phyloP scores from a whole-genome alignment of 2,113 vertebrate genomes.

The Arvicanthis niloticus region DNA sequence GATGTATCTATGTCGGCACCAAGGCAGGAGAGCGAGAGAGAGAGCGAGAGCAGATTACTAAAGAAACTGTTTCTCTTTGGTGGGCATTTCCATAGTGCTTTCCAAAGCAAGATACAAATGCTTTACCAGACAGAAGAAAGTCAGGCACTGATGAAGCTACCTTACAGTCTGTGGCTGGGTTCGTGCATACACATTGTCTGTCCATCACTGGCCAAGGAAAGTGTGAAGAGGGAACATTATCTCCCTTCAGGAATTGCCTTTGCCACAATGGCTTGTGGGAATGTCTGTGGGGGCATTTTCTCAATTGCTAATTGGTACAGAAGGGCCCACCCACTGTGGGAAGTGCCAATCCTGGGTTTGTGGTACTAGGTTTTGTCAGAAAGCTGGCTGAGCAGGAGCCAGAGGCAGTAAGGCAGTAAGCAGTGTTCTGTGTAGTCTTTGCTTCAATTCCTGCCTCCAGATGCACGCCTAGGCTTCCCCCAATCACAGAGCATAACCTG shows the following conservation, averaged over 20 bases:
- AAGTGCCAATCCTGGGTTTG: neutral
- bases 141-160: neutral
- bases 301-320: neutral
- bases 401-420: neutral
- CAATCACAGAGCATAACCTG: neutral
- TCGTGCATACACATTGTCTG: neutral
- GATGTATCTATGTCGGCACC: neutral
- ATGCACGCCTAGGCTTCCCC: neutral
- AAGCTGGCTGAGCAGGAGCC: neutral
- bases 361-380: neutral
- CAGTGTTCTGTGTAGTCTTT: neutral
- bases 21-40: neutral
- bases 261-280: neutral
- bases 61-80: conserved; percentile 21
- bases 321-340: neutral
- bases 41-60: conserved; percentile 6
- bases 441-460: neutral
- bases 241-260: neutral
- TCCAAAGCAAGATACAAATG: conserved; percentile 33
- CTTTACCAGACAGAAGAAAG: conserved; percentile 16
- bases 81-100: neutral
- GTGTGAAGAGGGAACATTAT: neutral
- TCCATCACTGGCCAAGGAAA: neutral
- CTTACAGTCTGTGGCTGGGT: neutral
- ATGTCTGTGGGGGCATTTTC: neutral